phyloP scores from a whole-genome alignment of 2,113 vertebrate species.

The Salvelinus sp. region DNA sequence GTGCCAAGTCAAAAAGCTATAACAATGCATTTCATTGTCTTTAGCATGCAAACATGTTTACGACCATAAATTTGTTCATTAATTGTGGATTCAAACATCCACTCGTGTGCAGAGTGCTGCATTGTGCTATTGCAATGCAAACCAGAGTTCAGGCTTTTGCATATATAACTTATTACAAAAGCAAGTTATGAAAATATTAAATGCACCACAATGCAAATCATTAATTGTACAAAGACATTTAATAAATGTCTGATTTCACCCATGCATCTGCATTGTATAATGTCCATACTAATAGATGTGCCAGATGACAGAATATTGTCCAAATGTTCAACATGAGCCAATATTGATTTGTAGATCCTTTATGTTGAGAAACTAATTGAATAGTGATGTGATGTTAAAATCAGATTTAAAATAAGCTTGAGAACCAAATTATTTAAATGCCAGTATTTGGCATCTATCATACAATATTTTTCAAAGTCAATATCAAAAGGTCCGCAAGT shows the following conservation, averaged over 20 bases:
- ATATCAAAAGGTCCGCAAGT: not conserved
- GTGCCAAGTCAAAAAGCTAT: not conserved
- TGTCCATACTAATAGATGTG: not conserved
- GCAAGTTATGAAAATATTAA: slow-evolving; percentile 19
- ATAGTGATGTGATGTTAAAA: no score
- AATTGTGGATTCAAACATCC: slow-evolving; percentile 47
- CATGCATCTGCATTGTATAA: slow-evolving; percentile 19
- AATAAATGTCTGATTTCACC: not conserved
- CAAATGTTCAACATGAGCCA: no score
- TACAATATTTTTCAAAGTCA: not conserved
- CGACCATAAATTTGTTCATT: slow-evolving; percentile 32
- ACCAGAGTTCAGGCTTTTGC: slow-evolving; percentile 22
- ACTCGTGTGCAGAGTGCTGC: slow-evolving; percentile 36
- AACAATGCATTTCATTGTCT: slow-evolving; percentile 65
- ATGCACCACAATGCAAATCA: not conserved
- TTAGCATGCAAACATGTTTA: slow-evolving; percentile 48
- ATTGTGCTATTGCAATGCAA: slow-evolving; percentile 40
- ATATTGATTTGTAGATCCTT: no score
- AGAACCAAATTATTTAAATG: not conserved
- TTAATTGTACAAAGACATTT: slow-evolving; percentile 11
- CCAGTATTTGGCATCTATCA: not conserved
- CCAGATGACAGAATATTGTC: no score
- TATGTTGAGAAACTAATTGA: no score
- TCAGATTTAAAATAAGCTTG: not conserved
- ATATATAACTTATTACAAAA: slow-evolving; percentile 35